phyloP scores from a whole-genome alignment of 1,140 invertebrate genomes.

The Trinorchestia longiramus region DNA sequence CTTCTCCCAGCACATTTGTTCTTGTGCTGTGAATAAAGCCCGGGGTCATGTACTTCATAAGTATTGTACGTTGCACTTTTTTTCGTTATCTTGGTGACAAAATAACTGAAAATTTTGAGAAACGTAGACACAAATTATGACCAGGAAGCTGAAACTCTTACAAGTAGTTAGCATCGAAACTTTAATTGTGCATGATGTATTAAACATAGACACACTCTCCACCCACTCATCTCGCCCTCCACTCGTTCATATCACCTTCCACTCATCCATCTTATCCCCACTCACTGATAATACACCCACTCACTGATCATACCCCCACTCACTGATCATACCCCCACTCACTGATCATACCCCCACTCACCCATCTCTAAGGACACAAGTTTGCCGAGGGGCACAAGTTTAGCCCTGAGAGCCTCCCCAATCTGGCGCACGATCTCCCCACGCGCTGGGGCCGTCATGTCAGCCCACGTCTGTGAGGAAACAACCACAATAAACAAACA shows the following conservation, averaged over 20 bases:
- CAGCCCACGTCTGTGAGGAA: conserved; percentile 75
- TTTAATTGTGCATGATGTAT: too few species aligned
- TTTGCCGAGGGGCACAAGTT: conserved; percentile 87
- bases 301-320: not conserved
- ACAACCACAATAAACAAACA: too few species aligned
- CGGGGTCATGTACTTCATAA: too few species aligned
- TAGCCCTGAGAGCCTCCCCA: conserved; percentile 88
- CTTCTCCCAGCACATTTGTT: too few species aligned
- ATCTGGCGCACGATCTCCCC: conserved; percentile 98
- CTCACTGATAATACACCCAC: not conserved
- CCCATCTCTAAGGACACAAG: conserved; percentile 94
- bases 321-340: not conserved
- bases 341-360: conserved; percentile 68
- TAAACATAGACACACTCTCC: not conserved
- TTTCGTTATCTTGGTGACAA: too few species aligned
- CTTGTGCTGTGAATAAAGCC: too few species aligned
- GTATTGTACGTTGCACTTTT: too few species aligned
- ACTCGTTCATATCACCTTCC: not conserved
- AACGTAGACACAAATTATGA: too few species aligned
- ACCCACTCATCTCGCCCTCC: not conserved
- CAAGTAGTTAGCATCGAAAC: too few species aligned
- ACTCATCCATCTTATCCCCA: not conserved
- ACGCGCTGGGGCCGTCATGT: conserved; percentile 87
- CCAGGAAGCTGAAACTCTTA: too few species aligned
- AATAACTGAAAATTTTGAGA: too few species aligned